Percentiles rank a stretch among this genome's conserved stretches.
These are phyloP conservation scores for Apis cerana DNA, from an alignment of 1,140 invertebrate genomes.

Conservation along the genomic window DNA sequence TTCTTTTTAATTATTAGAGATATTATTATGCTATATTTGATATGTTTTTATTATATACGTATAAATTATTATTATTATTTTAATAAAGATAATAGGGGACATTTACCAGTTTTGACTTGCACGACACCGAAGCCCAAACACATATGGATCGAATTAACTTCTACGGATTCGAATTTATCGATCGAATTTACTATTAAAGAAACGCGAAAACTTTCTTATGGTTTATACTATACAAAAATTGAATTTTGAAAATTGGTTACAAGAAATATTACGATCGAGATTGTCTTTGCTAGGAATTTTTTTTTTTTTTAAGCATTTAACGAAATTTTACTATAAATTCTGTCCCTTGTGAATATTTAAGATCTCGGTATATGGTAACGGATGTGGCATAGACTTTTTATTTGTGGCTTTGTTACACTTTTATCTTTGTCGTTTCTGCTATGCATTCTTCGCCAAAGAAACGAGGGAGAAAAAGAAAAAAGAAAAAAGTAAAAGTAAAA, in stretches of 20 bases:
- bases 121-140: slow-evolving; percentile 47
- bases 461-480: neutral
- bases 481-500: neutral
- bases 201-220: neutral
- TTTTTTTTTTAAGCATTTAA: neutral
- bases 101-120: slow-evolving; percentile 35
- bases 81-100: neutral
- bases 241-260: too few relatives aligned
- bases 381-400: slow-evolving; percentile 54
- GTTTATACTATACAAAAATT: neutral
- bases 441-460: neutral
- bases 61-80: neutral
- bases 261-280: too few relatives aligned
- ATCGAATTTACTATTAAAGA: slow-evolving; percentile 25
- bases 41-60: neutral
- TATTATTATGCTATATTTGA: neutral
- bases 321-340: neutral
- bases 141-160: slow-evolving; percentile 46
- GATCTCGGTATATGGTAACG: slow-evolving; percentile 7
- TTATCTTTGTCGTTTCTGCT: slow-evolving; percentile 50
- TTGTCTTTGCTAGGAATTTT: neutral
- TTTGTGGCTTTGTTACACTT: slow-evolving; percentile 48
- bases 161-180: slow-evolving; percentile 48
- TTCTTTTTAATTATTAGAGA: neutral
- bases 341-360: slow-evolving; percentile 14